Percentiles rank a stretch among this genome's conserved stretches.
Evolutionary conservation across 2,797 vertebrate species (phyloP).

Genomic region (Brachyalestes nurse): DNA sequence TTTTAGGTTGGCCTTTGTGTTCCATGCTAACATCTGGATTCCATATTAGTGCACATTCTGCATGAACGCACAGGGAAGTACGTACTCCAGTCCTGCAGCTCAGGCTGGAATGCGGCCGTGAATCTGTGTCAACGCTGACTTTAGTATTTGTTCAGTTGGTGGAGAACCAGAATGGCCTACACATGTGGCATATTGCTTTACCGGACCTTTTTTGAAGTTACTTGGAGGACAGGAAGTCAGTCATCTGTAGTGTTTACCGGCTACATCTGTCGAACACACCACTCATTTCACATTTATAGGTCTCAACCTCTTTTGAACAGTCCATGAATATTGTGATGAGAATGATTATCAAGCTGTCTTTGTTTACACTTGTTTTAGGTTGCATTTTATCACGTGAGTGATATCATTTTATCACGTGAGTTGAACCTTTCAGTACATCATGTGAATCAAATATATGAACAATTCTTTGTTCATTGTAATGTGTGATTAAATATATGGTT

Average conservation of each 20-base stretch:
- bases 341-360: not conserved
- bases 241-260: slow-evolving; percentile 28
- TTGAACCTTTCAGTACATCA: not conserved
- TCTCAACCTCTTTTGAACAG: slow-evolving; percentile 15
- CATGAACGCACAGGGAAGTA: slow-evolving; percentile 29
- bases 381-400: not conserved
- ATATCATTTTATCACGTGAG: too few species aligned
- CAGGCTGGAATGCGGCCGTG: slow-evolving; percentile 50
- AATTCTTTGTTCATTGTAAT: too few species aligned
- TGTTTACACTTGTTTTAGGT: not conserved
- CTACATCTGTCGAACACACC: slow-evolving; percentile 45
- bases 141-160: slow-evolving; percentile 36
- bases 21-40: slow-evolving; percentile 57
- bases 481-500: too few species aligned
- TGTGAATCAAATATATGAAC: too few species aligned
- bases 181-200: slow-evolving; percentile 36
- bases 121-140: slow-evolving; percentile 46
- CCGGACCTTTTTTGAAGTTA: slow-evolving; percentile 16
- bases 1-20: slow-evolving; percentile 34
- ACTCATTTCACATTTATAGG: slow-evolving; percentile 4
- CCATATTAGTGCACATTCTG: slow-evolving; percentile 40
- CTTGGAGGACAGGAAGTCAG: slow-evolving; percentile 40
- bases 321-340: slow-evolving; percentile 11
- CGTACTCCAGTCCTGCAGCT: slow-evolving; percentile 26
- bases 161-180: slow-evolving; percentile 39